Percentiles rank a stretch among this genome's conserved stretches.
Conservation (phyloP, 2,888 invertebrate species). For the Drosophila leonis region DNA sequence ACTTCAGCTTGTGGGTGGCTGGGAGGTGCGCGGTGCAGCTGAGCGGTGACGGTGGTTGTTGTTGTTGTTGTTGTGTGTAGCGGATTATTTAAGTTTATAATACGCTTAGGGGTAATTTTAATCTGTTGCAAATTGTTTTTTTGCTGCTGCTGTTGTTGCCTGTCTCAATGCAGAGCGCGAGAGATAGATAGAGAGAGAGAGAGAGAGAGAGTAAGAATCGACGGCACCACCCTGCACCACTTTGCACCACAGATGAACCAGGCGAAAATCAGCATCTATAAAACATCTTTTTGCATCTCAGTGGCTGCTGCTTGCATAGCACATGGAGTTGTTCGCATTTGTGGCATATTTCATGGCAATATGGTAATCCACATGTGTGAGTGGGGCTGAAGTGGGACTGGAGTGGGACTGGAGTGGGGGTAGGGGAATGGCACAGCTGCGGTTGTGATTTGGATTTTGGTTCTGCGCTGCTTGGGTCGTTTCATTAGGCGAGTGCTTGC, state of each 20-base stretch:
- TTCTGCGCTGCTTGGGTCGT: constrained; percentile 38
- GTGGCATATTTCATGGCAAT: constrained; percentile 74
- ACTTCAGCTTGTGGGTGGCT: constrained; percentile 25
- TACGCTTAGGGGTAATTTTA: constrained; percentile 85
- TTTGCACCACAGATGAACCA: neutral
- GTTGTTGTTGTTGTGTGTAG: constrained; percentile 22
- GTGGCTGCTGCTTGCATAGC: constrained; percentile 2
- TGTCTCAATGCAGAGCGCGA: constrained; percentile 8
- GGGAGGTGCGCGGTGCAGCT: neutral
- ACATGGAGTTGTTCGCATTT: constrained; percentile 33
- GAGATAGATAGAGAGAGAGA: neutral
- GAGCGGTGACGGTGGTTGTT: neutral
- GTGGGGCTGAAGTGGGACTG: neutral
- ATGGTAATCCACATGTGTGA: constrained; percentile 55
- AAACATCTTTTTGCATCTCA: constrained; percentile 57
- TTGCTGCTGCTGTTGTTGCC: constrained; percentile 34
- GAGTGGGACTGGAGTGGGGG: neutral
- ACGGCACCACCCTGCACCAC: neutral
- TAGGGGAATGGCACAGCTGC: neutral
- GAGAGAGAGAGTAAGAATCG: constrained; percentile 8
- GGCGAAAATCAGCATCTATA: constrained; percentile 45
- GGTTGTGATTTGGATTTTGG: constrained; percentile 51
- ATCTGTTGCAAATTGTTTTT: constrained; percentile 85
- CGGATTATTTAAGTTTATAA: constrained; percentile 82
- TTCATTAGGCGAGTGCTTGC: constrained; percentile 43